These are phyloP conservation scores for Agrypnus murinus DNA, from an alignment of 2,888 invertebrate genomes.

Conservation along the genomic window DNA sequence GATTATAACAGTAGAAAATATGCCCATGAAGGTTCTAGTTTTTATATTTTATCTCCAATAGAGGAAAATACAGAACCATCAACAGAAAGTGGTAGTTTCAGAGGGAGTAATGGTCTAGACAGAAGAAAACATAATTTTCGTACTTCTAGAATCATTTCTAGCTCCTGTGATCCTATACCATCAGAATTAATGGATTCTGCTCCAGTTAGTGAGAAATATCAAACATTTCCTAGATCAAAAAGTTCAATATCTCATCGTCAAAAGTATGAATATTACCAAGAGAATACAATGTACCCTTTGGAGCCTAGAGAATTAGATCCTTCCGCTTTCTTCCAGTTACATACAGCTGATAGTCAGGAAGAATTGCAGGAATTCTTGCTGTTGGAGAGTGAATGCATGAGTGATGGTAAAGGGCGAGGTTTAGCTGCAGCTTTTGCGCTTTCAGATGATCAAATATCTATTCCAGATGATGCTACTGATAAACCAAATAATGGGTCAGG, in stretches of 20 bases:
- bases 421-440: constrained; percentile 71
- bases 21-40: constrained; percentile 53
- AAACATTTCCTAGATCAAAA: constrained; percentile 74
- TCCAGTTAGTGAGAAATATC: constrained; percentile 69
- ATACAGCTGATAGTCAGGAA: constrained; percentile 77
- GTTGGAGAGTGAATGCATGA: constrained; percentile 76
- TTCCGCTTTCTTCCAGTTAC: constrained; percentile 74
- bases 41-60: constrained; percentile 73
- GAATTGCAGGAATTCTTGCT: constrained; percentile 78
- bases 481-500: constrained; percentile 39
- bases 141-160: constrained; percentile 62
- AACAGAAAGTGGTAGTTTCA: constrained; percentile 70
- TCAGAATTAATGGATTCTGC: constrained; percentile 59
- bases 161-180: constrained; percentile 68
- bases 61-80: constrained; percentile 76
- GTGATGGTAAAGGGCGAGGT: constrained; percentile 69
- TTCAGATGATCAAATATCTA: constrained; percentile 60
- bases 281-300: constrained; percentile 72
- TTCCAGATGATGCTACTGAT: constrained; percentile 14
- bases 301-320: constrained; percentile 77
- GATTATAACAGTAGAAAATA: constrained; percentile 53
- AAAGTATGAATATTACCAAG: constrained; percentile 60
- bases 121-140: constrained; percentile 47
- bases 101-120: constrained; percentile 65
- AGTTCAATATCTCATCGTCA: constrained; percentile 63